A percentile compares a stretch with the other conserved stretches of the same genome.
These are phyloP conservation scores for Desoria tigrina DNA, from an alignment of 2,888 invertebrate species.

Conservation along the genomic window DNA sequence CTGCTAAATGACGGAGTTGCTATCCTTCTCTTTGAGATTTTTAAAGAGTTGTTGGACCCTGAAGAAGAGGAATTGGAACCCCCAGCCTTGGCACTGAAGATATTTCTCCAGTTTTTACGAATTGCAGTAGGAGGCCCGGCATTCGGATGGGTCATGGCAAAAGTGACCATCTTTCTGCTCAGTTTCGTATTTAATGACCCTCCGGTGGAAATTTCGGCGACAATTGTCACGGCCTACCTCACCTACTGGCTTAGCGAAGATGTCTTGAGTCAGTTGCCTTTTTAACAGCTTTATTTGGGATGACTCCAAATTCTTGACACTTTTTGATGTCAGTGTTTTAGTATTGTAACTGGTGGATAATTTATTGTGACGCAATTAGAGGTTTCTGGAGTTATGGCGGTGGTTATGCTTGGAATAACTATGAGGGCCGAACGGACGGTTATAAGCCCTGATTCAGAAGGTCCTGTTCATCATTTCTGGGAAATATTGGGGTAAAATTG, in stretches of 20 bases:
- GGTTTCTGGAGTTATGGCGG: conserved; percentile 59
- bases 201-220: conserved; percentile 58
- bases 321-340: too few species aligned
- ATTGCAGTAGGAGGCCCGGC: conserved; percentile 57
- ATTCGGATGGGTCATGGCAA: conserved; percentile 57
- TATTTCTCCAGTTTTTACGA: conserved; percentile 51
- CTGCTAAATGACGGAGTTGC: conserved; percentile 60
- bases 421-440: conserved; percentile 57
- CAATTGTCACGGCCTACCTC: conserved; percentile 58
- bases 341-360: too few species aligned
- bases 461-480: conserved; percentile 59
- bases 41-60: conserved; percentile 18
- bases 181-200: conserved; percentile 58
- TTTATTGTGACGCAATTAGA: too few species aligned
- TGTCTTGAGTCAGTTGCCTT: conserved; percentile 44
- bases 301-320: not conserved
- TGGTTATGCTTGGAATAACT: conserved; percentile 58
- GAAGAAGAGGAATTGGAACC: conserved; percentile 52
- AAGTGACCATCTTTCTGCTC: conserved; percentile 56
- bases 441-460: conserved; percentile 59
- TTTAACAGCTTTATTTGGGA: not conserved
- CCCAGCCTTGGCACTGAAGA: conserved; percentile 54
- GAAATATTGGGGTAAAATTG: conserved; percentile 55
- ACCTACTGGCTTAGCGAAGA: conserved; percentile 56
- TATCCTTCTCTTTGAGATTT: conserved; percentile 57